Evolutionary conservation across 1,140 invertebrate species (phyloP), one percentile per base, ranked within the genome.

Genomic region (Drosophila subobscura): DNA sequence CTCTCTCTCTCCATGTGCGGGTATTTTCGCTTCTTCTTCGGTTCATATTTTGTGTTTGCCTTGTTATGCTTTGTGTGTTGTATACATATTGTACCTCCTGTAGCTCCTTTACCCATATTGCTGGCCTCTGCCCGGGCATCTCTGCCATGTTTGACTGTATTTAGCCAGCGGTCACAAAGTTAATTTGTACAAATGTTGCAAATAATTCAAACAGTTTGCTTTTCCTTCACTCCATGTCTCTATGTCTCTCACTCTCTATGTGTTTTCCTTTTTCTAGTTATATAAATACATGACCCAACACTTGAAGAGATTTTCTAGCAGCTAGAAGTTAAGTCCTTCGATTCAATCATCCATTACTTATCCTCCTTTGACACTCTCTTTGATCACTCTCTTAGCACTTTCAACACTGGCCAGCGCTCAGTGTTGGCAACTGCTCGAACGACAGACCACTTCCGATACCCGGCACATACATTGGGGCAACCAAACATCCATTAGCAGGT

Each of bases 141-240:
- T 37, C 8, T 37, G 72, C 72, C 45, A 86, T 81, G 81, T 85
- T 85, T 85, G 81, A 80, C 78, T 86, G 84, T 88, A 86, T 86
- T 86, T 88, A 86, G 81, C 81, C 83, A 72, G 81, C 83, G 81
- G 81, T 86, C 83, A 86, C 78, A 88, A 86, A 86, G 81, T 86
- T 86, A 86, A 86, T 86, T 86, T 86, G 83, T 88, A 88, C 83
- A 86, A 86, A 86, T 88, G 78, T 88, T 72, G 78, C 77, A 83
- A 86, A 86, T 88, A 86, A 86, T 86, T 88, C 83, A 86, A 86
- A 76, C 71, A 59, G 47, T 75, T 75, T 67, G 50, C 68, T 42
- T 49, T 47, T 37, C 56, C 42, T 23, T 50, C 7, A 23, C 12
- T 27, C 59, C 25, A 6, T 20, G 22, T 20, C 27, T 14, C 22